phyloP scores from a whole-genome alignment of 2,888 invertebrate genomes.

The Ochlodes sylvanus region DNA sequence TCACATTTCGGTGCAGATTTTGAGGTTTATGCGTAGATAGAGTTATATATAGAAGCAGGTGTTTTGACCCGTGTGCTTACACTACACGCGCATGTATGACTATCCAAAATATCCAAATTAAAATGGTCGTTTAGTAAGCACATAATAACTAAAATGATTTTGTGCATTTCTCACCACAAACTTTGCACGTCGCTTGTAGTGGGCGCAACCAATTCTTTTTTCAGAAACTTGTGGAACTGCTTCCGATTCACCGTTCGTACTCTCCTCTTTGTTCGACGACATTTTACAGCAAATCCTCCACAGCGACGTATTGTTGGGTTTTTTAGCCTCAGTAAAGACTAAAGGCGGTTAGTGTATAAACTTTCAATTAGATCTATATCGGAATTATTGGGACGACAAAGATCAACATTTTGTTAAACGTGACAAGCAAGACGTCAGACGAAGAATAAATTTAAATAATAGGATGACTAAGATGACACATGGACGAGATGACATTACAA shows the following conservation, averaged over 20 bases:
- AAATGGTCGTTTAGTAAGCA: background rate
- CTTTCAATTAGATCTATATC: constrained; percentile 42
- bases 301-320: constrained; percentile 33
- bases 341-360: constrained; percentile 36
- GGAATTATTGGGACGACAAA: constrained; percentile 43
- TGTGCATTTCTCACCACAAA: constrained; percentile 89
- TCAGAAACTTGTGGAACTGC: constrained; percentile 55
- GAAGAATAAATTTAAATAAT: too few relatives aligned
- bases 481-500: constrained; percentile 8
- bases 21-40: constrained; percentile 56
- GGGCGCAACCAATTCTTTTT: constrained; percentile 89
- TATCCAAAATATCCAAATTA: too few relatives aligned
- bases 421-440: constrained; percentile 36
- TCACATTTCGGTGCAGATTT: constrained; percentile 53
- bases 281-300: constrained; percentile 52
- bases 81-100: constrained; percentile 3
- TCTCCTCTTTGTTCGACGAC: constrained; percentile 63
- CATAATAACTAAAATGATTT: constrained; percentile 17
- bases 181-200: constrained; percentile 93
- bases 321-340: constrained; percentile 40
- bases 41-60: constrained; percentile 64
- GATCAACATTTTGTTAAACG: constrained; percentile 45
- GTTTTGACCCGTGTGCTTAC: constrained; percentile 51
- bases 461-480: too few relatives aligned
- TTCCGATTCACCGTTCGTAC: constrained; percentile 53